Percentiles rank a stretch among this genome's conserved stretches.
Evolutionary conservation across 2,113 vertebrate species (phyloP).

Genomic region (Phainopepla nitens): DNA sequence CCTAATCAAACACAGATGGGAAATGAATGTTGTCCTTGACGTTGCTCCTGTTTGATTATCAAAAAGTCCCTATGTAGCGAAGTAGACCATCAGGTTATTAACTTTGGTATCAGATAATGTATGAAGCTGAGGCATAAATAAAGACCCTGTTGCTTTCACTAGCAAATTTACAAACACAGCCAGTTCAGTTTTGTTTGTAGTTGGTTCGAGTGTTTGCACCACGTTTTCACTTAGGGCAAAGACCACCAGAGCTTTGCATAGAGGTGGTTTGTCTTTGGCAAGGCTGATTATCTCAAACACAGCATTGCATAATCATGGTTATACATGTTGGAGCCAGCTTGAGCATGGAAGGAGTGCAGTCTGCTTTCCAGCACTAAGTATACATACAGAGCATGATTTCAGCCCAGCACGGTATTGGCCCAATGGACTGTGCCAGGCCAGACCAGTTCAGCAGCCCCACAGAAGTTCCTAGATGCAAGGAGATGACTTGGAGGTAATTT

Average conservation of each 20-base stretch:
- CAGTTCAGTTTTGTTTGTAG: neutral
- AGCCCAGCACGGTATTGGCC: neutral
- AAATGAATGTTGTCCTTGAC: slow-evolving; percentile 1
- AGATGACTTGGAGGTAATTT: neutral
- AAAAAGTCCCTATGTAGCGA: slow-evolving; percentile 12
- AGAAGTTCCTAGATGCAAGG: neutral
- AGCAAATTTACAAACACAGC: neutral
- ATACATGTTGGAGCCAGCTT: neutral
- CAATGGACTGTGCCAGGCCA: neutral
- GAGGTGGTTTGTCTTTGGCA: neutral
- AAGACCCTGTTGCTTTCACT: neutral
- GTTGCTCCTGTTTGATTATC: slow-evolving; percentile 33
- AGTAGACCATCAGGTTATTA: slow-evolving; percentile 46
- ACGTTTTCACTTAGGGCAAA: neutral
- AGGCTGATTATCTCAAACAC: neutral
- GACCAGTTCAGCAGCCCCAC: neutral
- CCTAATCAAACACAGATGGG: slow-evolving; percentile 44
- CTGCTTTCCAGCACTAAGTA: neutral
- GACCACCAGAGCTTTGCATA: neutral
- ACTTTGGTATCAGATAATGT: neutral
- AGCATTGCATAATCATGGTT: neutral
- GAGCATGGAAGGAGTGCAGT: neutral
- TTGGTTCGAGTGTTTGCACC: neutral
- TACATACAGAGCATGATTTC: neutral
- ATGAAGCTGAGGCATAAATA: neutral